Evolutionary conservation across 2,113 vertebrate genomes (phyloP).

Genomic region (Lucifuga dentata): DNA sequence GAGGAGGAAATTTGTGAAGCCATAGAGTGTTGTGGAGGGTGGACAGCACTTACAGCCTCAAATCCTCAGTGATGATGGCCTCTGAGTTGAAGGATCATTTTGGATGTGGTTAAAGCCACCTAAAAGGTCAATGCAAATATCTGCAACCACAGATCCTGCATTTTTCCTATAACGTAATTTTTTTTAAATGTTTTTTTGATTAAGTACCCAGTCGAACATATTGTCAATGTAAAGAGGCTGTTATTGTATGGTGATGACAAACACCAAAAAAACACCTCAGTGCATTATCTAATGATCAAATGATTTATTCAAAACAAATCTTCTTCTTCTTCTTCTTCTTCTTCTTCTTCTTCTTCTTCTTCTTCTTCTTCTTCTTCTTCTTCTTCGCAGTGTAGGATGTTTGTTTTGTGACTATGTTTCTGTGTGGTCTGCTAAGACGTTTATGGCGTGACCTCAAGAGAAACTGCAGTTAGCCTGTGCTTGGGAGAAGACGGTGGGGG

Average conservation of each 20-base stretch:
- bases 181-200: not conserved
- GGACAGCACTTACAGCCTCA: slow-evolving; percentile 81
- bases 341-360: no score
- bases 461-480: slow-evolving; percentile 60
- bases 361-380: no score
- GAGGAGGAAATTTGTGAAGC: slow-evolving; percentile 84
- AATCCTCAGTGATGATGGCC: slow-evolving; percentile 78
- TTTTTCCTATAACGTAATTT: slow-evolving; percentile 16
- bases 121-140: slow-evolving; percentile 65
- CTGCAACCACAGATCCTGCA: slow-evolving; percentile 34
- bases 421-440: slow-evolving; percentile 58
- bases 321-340: no score
- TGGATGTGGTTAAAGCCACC: slow-evolving; percentile 71
- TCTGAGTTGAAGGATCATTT: slow-evolving; percentile 81
- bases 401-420: slow-evolving; percentile 33
- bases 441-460: slow-evolving; percentile 62
- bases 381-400: not conserved
- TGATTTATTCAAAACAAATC: no score
- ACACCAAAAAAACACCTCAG: no score
- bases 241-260: no score
- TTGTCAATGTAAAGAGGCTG: no score
- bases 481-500: slow-evolving; percentile 46
- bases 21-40: slow-evolving; percentile 81
- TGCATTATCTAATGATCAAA: no score
- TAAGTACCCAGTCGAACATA: not conserved